These are phyloP conservation scores for Eciton burchellii DNA, from an alignment of 1,140 invertebrate genomes.

Conservation along the genomic window DNA sequence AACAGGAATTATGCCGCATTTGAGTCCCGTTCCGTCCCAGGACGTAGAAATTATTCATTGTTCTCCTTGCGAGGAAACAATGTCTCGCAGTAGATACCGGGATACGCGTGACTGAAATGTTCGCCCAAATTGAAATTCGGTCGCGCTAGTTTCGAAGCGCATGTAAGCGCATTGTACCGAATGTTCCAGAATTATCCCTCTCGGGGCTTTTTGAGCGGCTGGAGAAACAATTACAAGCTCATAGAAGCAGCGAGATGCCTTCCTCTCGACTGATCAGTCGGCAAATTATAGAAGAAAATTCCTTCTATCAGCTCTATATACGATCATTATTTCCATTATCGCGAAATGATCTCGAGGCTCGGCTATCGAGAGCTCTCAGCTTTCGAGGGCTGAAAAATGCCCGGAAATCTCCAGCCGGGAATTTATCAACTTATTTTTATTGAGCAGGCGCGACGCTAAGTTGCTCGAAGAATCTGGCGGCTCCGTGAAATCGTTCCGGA, in stretches of 20 bases:
- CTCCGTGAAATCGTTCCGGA: background rate
- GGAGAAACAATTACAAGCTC: background rate
- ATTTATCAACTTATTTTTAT: slow-evolving; percentile 8
- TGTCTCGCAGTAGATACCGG: slow-evolving; percentile 53
- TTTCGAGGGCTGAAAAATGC: background rate
- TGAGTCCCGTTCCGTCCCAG: slow-evolving; percentile 44
- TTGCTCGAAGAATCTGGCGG: background rate
- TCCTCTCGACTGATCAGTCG: background rate
- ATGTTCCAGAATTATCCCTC: background rate
- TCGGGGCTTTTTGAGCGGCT: background rate
- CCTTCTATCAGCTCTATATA: background rate
- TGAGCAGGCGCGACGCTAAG: background rate
- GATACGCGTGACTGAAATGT: slow-evolving; percentile 72
- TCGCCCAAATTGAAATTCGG: slow-evolving; percentile 73
- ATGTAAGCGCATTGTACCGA: background rate
- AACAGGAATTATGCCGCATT: slow-evolving; percentile 24
- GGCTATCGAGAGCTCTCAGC: background rate
- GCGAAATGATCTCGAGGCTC: background rate
- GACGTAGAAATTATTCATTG: slow-evolving; percentile 70
- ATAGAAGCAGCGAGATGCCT: background rate
- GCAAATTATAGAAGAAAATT: slow-evolving; percentile 18
- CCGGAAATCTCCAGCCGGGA: background rate
- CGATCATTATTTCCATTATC: background rate
- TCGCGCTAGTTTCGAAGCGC: slow-evolving; percentile 65
- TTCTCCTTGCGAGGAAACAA: slow-evolving; percentile 62